Evolutionary conservation across 2,888 invertebrate species (phyloP).

Genomic region (Agrochola lychnidis): DNA sequence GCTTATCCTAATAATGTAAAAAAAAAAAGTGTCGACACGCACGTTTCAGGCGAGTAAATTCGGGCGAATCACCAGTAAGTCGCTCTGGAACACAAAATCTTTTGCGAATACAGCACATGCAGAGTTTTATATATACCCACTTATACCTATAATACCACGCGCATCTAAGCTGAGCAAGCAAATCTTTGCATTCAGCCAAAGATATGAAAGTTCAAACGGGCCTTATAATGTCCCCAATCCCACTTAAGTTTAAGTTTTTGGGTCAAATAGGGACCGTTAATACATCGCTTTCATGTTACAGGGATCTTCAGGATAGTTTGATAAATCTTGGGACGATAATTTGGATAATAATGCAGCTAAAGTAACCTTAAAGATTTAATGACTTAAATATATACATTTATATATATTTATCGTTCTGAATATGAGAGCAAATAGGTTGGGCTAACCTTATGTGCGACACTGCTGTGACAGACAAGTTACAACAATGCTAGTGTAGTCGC

Average conservation of each 20-base stretch:
- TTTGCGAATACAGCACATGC: neutral
- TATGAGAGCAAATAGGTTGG: no score
- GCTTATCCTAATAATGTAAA: no score
- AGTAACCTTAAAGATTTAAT: neutral
- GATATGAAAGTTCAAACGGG: conserved; percentile 79
- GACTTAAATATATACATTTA: neutral
- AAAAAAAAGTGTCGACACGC: no score
- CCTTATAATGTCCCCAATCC: conserved; percentile 75
- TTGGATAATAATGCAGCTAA: neutral
- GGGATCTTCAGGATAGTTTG: neutral
- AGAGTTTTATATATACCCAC: neutral
- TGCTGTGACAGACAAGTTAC: no score
- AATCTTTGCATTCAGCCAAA: conserved; percentile 80
- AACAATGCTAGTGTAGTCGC: no score
- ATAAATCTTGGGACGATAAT: neutral
- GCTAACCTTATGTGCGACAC: no score
- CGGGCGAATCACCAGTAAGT: no score
- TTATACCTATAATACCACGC: conserved; percentile 33
- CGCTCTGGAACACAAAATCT: neutral
- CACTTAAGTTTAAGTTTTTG: conserved; percentile 69
- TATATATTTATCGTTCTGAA: no score
- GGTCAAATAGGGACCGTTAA: conserved; percentile 57
- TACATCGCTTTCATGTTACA: conserved; percentile 7
- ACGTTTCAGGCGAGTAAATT: no score
- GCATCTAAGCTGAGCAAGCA: conserved; percentile 77